Evolutionary conservation across 2,113 vertebrate genomes (phyloP).

Genomic region (Lasiurus borealis): DNA sequence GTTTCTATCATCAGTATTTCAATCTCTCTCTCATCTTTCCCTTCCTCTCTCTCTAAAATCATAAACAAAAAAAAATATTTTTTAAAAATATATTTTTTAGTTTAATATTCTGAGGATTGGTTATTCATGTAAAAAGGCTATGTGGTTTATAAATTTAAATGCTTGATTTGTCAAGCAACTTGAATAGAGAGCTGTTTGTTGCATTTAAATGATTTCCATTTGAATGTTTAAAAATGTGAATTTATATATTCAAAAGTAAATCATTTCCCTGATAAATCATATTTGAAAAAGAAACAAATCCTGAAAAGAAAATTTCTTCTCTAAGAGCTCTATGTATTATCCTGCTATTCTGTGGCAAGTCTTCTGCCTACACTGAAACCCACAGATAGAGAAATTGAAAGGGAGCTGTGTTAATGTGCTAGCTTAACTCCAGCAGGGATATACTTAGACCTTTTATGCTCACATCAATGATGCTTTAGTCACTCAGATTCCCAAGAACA

Average conservation of each 20-base stretch:
- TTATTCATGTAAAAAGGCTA: not conserved
- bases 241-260: slow-evolving; percentile 58
- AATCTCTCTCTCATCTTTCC: too few relatives aligned
- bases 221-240: slow-evolving; percentile 38
- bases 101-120: slow-evolving; percentile 37
- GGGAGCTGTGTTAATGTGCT: slow-evolving; percentile 14
- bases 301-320: slow-evolving; percentile 47
- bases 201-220: slow-evolving; percentile 36
- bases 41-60: too few relatives aligned
- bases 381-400: slow-evolving; percentile 50
- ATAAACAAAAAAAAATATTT: too few relatives aligned
- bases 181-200: not conserved
- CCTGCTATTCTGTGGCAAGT: slow-evolving; percentile 27
- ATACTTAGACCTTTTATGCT: not conserved
- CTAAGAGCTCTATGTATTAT: not conserved
- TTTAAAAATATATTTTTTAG: too few relatives aligned
- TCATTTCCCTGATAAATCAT: slow-evolving; percentile 29
- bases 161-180: not conserved
- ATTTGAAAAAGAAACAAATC: slow-evolving; percentile 18
- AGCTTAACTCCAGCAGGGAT: not conserved
- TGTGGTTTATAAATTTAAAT: not conserved
- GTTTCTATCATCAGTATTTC: too few relatives aligned
- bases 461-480: not conserved
- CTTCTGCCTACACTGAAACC: slow-evolving; percentile 59
- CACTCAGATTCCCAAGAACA: slow-evolving; percentile 10